Evolutionary conservation across 2,888 invertebrate genomes (phyloP), one percentile per base, ranked within the genome.

Genomic region (Folsomia candida): DNA sequence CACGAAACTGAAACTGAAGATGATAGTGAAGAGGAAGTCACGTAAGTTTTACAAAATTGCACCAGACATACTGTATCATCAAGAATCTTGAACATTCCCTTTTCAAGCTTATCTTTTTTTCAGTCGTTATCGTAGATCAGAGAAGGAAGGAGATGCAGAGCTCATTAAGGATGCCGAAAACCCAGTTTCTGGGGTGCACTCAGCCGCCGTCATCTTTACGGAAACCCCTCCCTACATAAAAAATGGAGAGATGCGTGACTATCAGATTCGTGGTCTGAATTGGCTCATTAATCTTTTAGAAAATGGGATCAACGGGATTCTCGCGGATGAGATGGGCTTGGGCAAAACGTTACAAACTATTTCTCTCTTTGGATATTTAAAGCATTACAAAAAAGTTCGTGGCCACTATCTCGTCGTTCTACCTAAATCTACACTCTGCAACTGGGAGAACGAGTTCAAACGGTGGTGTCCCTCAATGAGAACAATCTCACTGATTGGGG

Each of bases 281-380:
- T 89, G 88, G 88, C 80, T 89, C 1, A 85, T 84, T 81, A 80
- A 83, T 0, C 81, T 88, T 64, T 86, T 85, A 80, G 86, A 87
- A 80, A 87, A 88, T 82, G 88, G 87, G 2, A 82, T 89, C 1
- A 89, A 87, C 82, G 88, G 89, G 6, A 89, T 89, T 71, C 81
- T 89, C 27, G 89, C 87, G 14, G 89, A 89, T 82, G 89, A 89
- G 82, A 89, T 89, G 89, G 89, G 89, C 89, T 82, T 87, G 25
- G 89, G 89, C n/a, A 89, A 89, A 82, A 89, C 89, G 0, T 82
- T 89, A 24, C 89, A 89, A 83, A 84, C 86, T 67, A 88, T 89
- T 73, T 86, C 88, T 0, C 80, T 88, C 6, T 28, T 78, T 2
- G 77, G 78, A 65, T 77, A 77, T 59, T 51, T 77, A 37, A 72